Conservation (phyloP, 2,888 invertebrate species). For the Heliconius ethilla region DNA sequence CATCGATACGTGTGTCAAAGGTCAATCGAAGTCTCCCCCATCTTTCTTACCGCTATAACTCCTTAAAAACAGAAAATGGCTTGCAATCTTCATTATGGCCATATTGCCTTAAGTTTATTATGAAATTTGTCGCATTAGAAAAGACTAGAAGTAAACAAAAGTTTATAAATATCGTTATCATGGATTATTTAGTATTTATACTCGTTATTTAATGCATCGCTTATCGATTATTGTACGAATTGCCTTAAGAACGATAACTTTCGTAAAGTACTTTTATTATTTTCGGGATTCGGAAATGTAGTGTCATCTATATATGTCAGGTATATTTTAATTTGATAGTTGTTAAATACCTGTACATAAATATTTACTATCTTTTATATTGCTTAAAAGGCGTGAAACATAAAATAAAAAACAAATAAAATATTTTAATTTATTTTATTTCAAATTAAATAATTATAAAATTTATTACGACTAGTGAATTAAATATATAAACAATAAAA, state of each 20-base stretch:
- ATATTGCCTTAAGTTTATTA: neutral
- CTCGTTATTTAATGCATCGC: slow-evolving; percentile 13
- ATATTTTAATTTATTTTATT: neutral
- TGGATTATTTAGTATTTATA: slow-evolving; percentile 29
- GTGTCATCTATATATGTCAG: too few relatives aligned
- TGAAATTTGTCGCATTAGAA: neutral
- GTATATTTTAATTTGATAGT: neutral
- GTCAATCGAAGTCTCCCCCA: too few relatives aligned
- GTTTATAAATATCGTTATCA: slow-evolving; percentile 4
- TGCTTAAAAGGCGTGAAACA: neutral
- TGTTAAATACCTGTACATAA: too few relatives aligned
- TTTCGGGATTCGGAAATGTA: too few relatives aligned
- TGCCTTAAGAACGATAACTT: neutral
- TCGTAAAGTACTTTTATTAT: neutral
- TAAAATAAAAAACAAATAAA: neutral
- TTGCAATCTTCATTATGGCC: neutral
- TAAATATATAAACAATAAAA: neutral
- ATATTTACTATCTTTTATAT: neutral
- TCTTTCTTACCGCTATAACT: too few relatives aligned
- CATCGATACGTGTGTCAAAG: too few relatives aligned
- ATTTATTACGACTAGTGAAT: slow-evolving; percentile 1
- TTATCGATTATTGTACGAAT: slow-evolving; percentile 9
- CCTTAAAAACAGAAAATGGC: neutral
- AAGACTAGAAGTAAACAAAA: slow-evolving; percentile 2
- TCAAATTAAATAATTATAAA: neutral